phyloP scores from a whole-genome alignment of 2,888 invertebrate genomes.

The Drosophila falleni region DNA sequence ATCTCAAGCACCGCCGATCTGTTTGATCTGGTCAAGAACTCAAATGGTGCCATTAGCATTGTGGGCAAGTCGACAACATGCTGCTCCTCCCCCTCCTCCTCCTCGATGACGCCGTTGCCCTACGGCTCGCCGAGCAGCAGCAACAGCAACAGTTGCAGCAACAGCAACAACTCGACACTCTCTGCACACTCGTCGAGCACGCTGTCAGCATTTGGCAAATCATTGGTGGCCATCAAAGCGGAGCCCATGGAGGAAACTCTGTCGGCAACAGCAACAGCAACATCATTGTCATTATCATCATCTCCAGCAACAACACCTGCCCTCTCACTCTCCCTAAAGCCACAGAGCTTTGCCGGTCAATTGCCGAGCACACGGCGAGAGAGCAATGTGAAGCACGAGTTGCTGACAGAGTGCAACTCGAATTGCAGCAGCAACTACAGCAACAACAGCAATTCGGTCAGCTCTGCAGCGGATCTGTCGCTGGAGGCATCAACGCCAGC shows the following conservation, averaged over 20 bases:
- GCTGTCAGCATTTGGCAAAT: slow-evolving; percentile 72
- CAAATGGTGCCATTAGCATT: slow-evolving; percentile 80
- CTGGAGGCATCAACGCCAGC: slow-evolving; percentile 84
- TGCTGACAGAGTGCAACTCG: slow-evolving; percentile 66
- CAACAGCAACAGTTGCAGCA: slow-evolving; percentile 55
- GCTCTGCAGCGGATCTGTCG: slow-evolving; percentile 82
- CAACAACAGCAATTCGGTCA: slow-evolving; percentile 74
- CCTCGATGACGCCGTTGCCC: slow-evolving; percentile 53
- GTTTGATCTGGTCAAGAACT: slow-evolving; percentile 84
- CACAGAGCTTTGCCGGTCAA: slow-evolving; percentile 70
- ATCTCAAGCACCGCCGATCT: slow-evolving; percentile 75
- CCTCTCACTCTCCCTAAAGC: slow-evolving; percentile 27
- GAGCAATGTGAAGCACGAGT: slow-evolving; percentile 64
- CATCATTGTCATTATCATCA: background rate
- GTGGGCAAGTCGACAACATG: slow-evolving; percentile 48
- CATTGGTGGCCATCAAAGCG: slow-evolving; percentile 62
- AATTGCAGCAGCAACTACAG: slow-evolving; percentile 66
- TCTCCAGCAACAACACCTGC: slow-evolving; percentile 22
- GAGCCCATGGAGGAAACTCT: slow-evolving; percentile 74
- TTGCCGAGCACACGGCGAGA: slow-evolving; percentile 44
- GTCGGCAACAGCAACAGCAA: slow-evolving; percentile 14
- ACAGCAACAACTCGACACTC: slow-evolving; percentile 34
- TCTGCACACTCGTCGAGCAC: slow-evolving; percentile 57
- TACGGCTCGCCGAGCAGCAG: slow-evolving; percentile 65
- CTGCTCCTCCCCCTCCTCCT: background rate